Evolutionary conservation across 2,888 invertebrate species (phyloP), one percentile per base, ranked within the genome.

Genomic region (Orthonychiurus folsomi): DNA sequence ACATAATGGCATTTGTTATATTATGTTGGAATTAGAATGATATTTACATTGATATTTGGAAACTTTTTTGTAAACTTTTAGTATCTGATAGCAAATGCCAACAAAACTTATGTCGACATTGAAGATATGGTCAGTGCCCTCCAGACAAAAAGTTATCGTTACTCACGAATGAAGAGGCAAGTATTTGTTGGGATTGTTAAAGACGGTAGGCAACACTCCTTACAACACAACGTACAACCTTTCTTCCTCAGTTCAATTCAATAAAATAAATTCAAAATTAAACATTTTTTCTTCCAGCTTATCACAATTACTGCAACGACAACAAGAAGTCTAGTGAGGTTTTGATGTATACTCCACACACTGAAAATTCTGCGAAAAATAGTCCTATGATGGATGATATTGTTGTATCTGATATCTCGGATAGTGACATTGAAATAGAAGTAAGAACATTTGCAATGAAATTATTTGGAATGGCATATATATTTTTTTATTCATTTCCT

Each of bases 181-280:
- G 86, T 87, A n/a, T 91, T 93, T 76, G 83, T 86, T 75, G 81
- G 83, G 63, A 80, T 86, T 76, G 89, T 91, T n/a, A 85, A 86
- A 75, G 83, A 81, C 75, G 80, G 80, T 80, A 74, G 65, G 52
- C 53, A 21, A 18, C 18, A 21, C 25, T 25, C 20, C 3, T 50
- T 1, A 27, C 9, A 15, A 25, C 21, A 50, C 47, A n/a, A 48
- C 9, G 15, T 27, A 20, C 3, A 54, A 50, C 9, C 20, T n/a
- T n/a, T n/a, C n/a, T n/a, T n/a, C n/a, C n/a, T n/a, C n/a, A n/a
- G n/a, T n/a, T n/a, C n/a, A n/a, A n/a, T n/a, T n/a, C n/a, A n/a
- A n/a, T n/a, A n/a, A n/a, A n/a, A n/a, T n/a, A n/a, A n/a, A n/a
- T n/a, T n/a, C n/a, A n/a, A n/a, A n/a, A n/a, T n/a, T n/a, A n/a